These are phyloP conservation scores for Eilema caniola DNA, from an alignment of 2,888 invertebrate genomes.

Conservation along the genomic window DNA sequence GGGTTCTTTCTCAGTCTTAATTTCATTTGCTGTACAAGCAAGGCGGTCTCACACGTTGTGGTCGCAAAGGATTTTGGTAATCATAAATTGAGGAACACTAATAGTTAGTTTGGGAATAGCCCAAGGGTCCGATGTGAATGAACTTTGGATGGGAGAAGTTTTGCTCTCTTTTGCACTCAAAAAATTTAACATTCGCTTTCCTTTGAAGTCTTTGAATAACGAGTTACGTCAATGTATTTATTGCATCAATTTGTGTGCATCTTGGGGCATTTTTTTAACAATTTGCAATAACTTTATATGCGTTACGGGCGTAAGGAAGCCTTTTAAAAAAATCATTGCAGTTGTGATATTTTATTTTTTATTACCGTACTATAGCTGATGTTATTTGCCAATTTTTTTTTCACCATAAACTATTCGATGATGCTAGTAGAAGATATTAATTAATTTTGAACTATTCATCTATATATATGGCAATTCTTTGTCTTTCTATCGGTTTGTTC, in stretches of 20 bases:
- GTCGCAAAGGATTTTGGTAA: slow-evolving; percentile 63
- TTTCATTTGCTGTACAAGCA: slow-evolving; percentile 32
- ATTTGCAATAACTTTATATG: not conserved
- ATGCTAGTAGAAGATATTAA: too few relatives aligned
- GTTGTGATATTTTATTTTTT: too few relatives aligned
- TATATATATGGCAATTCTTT: too few relatives aligned
- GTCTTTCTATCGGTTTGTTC: too few relatives aligned
- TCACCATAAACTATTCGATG: too few relatives aligned
- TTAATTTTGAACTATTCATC: too few relatives aligned
- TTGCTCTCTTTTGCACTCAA: slow-evolving; percentile 51
- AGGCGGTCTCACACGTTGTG: slow-evolving; percentile 79
- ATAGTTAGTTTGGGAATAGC: slow-evolving; percentile 69
- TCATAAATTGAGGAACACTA: slow-evolving; percentile 72
- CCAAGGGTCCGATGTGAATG: slow-evolving; percentile 69
- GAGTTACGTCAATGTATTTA: slow-evolving; percentile 44
- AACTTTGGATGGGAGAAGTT: slow-evolving; percentile 58
- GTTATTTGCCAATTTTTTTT: too few relatives aligned
- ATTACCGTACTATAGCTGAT: too few relatives aligned
- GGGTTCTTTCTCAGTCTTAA: slow-evolving; percentile 21
- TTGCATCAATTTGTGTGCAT: slow-evolving; percentile 36
- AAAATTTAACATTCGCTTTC: slow-evolving; percentile 58
- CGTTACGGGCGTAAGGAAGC: too few relatives aligned
- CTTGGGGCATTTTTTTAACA: slow-evolving; percentile 31
- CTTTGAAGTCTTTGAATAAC: slow-evolving; percentile 57
- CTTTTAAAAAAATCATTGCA: too few relatives aligned